Conservation (phyloP, 2,113 vertebrate species). For the Nesoenas mayeri region DNA sequence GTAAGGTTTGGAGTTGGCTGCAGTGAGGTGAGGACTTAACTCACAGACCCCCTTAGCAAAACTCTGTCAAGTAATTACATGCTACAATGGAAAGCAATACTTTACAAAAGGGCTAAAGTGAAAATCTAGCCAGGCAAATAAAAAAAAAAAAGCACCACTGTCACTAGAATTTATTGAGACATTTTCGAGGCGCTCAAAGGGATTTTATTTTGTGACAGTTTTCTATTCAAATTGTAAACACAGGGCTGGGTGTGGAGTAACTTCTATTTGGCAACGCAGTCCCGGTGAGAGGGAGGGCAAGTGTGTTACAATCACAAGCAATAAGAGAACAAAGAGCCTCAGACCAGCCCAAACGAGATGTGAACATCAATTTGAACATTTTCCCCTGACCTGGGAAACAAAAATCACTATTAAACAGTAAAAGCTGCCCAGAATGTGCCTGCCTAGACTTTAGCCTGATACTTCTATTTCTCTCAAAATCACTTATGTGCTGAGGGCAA, state of each 20-base stretch:
- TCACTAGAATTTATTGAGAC: constrained; percentile 1
- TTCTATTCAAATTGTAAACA: constrained; percentile 16
- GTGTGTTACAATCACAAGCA: constrained; percentile 32
- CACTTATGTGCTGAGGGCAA: neutral
- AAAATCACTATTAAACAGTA: neutral
- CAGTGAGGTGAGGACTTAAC: neutral
- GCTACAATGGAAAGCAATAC: neutral
- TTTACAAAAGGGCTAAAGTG: neutral
- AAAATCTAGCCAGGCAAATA: neutral
- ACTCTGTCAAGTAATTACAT: neutral
- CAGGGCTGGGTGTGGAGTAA: constrained; percentile 31
- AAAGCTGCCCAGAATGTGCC: neutral
- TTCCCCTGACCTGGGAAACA: neutral
- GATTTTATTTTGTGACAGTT: neutral
- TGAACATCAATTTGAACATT: neutral
- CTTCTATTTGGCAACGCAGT: constrained; percentile 1
- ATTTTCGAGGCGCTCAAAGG: neutral
- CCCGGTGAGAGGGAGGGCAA: neutral
- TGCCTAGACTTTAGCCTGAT: neutral
- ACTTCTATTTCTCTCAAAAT: neutral
- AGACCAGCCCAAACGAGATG: neutral
- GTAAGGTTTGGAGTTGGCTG: neutral
- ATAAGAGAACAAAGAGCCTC: constrained; percentile 12
- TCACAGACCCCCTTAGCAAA: neutral
- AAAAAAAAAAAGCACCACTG: neutral